Percentiles rank a stretch among this genome's conserved stretches.
phyloP scores from a whole-genome alignment of 2,888 invertebrate species.

The Sycophila texana region DNA sequence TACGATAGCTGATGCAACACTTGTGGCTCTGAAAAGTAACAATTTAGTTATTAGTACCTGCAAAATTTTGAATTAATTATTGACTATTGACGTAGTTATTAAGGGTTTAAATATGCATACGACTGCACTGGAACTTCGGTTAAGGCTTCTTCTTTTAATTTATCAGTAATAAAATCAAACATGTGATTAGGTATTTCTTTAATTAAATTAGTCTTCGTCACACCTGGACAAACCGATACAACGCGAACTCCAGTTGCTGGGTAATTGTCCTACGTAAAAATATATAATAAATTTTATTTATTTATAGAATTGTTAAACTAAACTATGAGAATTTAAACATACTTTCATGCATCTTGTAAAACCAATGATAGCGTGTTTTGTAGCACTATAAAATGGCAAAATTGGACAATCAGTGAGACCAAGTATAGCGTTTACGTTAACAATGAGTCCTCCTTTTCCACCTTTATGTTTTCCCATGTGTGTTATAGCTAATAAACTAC shows the following conservation, averaged over 20 bases:
- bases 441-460: conserved; percentile 79
- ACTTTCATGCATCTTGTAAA: conserved; percentile 65
- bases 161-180: conserved; percentile 61
- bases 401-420: conserved; percentile 76
- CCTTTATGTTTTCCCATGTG: conserved; percentile 75
- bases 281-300: neutral
- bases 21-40: conserved; percentile 55
- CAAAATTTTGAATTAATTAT: neutral
- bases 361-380: conserved; percentile 75
- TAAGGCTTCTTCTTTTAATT: conserved; percentile 60
- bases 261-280: conserved; percentile 59
- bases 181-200: conserved; percentile 50
- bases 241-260: conserved; percentile 67
- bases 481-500: conserved; percentile 73
- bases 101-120: conserved; percentile 58
- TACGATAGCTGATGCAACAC: conserved; percentile 58
- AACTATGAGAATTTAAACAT: conserved; percentile 31
- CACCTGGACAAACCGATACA: conserved; percentile 70
- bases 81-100: neutral
- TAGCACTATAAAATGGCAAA: conserved; percentile 78
- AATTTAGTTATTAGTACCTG: neutral
- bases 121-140: conserved; percentile 63
- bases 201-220: conserved; percentile 66
- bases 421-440: conserved; percentile 81
- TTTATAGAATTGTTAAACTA: neutral